A percentile compares a stretch with the other conserved stretches of the same genome.
Evolutionary conservation across 2,888 invertebrate species (phyloP).

Genomic region (Oscheius onirici): DNA sequence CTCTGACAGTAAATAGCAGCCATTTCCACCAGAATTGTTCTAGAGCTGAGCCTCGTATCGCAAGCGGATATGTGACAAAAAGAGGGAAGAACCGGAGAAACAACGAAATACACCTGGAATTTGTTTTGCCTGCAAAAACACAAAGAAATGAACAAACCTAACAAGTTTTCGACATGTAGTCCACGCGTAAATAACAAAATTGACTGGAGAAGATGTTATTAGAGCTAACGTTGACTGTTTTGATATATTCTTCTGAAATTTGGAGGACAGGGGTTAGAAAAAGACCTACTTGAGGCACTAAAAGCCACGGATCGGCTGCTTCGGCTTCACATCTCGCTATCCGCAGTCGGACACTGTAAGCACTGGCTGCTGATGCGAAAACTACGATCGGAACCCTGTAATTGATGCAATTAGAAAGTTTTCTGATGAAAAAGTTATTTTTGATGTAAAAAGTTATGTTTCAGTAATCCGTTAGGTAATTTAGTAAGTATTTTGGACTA

Average conservation of each 20-base stretch:
- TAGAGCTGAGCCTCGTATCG: conserved; percentile 34
- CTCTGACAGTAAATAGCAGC: conserved; percentile 40
- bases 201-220: conserved; percentile 2
- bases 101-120: conserved; percentile 33
- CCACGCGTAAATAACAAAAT: neutral
- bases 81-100: conserved; percentile 51
- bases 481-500: no score
- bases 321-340: conserved; percentile 27
- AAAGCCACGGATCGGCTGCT: conserved; percentile 49
- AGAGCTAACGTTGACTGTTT: neutral
- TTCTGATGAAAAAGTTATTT: neutral
- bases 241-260: neutral
- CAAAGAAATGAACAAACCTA: conserved; percentile 8
- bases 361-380: neutral
- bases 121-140: neutral
- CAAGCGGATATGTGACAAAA: conserved; percentile 46
- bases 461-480: no score
- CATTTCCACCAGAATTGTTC: conserved; percentile 52
- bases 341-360: conserved; percentile 28
- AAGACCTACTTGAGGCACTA: conserved; percentile 40
- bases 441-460: neutral
- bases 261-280: neutral
- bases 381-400: conserved; percentile 4
- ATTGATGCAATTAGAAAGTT: neutral
- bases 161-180: conserved; percentile 17